phyloP scores from a whole-genome alignment of 2,113 vertebrate genomes.

The Crocuta crocuta region DNA sequence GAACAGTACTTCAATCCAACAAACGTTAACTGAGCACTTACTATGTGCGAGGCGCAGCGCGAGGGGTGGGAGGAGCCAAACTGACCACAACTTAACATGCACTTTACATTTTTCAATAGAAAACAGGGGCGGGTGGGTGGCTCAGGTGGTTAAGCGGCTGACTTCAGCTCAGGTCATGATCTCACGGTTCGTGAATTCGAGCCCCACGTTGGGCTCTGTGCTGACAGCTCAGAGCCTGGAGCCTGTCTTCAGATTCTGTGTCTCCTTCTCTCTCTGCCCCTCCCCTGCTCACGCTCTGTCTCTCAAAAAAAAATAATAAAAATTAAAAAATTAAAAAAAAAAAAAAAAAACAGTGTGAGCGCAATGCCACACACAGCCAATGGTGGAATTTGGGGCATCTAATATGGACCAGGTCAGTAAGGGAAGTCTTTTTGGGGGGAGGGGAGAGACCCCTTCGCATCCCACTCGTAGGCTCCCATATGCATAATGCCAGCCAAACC shows the following conservation, averaged over 20 bases:
- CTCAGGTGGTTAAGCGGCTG: too few relatives aligned
- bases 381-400: not conserved
- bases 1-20: not conserved
- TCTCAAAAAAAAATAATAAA: too few relatives aligned
- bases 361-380: not conserved
- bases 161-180: too few relatives aligned
- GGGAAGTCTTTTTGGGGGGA: not conserved
- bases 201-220: too few relatives aligned
- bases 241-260: too few relatives aligned
- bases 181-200: too few relatives aligned
- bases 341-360: not conserved
- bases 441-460: not conserved
- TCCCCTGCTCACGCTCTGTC: too few relatives aligned
- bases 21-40: not conserved
- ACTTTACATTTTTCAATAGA: not conserved
- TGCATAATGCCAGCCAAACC: not conserved
- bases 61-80: not conserved
- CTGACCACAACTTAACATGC: not conserved
- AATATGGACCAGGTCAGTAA: not conserved
- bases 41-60: not conserved
- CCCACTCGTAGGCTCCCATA: not conserved
- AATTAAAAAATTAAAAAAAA: too few relatives aligned
- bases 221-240: too few relatives aligned
- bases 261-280: too few relatives aligned
- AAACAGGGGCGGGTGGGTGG: too few relatives aligned